Evolutionary conservation across 23 tunicate species (phyloP), one percentile per base, ranked within the genome.

Genomic region (Botrylloides violaceus): DNA sequence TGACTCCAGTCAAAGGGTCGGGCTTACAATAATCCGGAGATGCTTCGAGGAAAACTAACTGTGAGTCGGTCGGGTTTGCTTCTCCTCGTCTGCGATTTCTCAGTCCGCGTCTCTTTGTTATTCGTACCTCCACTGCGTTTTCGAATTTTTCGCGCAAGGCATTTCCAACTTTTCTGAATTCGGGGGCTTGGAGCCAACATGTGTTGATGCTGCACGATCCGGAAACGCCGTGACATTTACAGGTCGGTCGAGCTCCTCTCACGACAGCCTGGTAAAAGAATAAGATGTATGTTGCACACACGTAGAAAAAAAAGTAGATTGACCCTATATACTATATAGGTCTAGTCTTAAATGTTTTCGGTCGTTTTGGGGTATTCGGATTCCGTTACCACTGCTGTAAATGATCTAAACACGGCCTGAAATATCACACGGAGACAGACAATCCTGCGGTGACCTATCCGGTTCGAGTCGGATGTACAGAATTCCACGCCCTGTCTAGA

Each of bases 141-240:
- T 66, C 62, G 35, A 64, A 53, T 31, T 77, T 77, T 24, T 77
- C 36, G 27, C 47, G 49, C 20, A 77, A 23, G 20, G 26, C 32
- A 19, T 66, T 18, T 7, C 81, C 81, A 25, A 77, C 66, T 43
- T 26, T 57, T 12, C 76, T 55, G 19, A 77, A 66, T 15, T 70
- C 21, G 3, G 81, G 61, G 29, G 66, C 38, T 26, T 70, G 76
- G 22, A 37, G 32, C 81, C 81, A 77, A 61, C 81, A 77, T 0
- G 81, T 66, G 56, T 77, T 77, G 28, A 48, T 24, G 29, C 61
- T 58, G 77, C 81, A 77, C 43, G 77, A 68, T 66, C 81, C 81
- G 4, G 81, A 77, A 23, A 77, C 63, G 25, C 81, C 81, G 35
- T 77, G 76, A 59, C 81, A 77, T 35, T 77, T 77, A 61, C 81